Evolutionary conservation across 92 coral and sea anemone species (phyloP).

Genomic region (Palythoa caribaeorum): DNA sequence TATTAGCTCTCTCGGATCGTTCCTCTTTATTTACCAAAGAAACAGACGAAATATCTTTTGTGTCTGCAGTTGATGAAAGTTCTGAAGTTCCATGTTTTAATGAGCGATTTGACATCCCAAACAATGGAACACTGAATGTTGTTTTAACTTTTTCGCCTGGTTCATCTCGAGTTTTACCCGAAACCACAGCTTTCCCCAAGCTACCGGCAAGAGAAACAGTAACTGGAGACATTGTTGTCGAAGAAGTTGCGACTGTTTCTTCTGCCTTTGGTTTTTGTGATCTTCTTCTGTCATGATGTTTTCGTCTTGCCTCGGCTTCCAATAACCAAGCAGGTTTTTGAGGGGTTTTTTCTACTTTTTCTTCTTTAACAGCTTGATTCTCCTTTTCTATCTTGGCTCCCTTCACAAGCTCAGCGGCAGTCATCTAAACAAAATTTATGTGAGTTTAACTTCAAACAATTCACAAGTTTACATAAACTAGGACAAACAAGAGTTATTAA

Average conservation of each 20-base stretch:
- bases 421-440: conserved; percentile 33
- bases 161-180: background rate
- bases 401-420: conserved; percentile 86
- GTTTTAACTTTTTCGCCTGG: conserved; percentile 18
- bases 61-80: background rate
- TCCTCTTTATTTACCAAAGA: background rate
- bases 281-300: conserved; percentile 80
- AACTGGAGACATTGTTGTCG: background rate
- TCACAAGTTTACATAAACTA: too few species aligned
- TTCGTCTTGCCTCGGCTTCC: conserved; percentile 92
- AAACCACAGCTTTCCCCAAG: background rate
- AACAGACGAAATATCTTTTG: background rate
- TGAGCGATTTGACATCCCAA: background rate
- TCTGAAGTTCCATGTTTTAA: background rate
- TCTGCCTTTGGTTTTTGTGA: conserved; percentile 62
- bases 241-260: conserved; percentile 5
- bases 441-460: too few species aligned
- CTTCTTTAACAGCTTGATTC: conserved; percentile 87
- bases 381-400: conserved; percentile 86
- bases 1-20: background rate
- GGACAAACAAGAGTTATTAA: too few species aligned
- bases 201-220: background rate
- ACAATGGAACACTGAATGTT: conserved; percentile 8
- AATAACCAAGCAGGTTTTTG: conserved; percentile 95
- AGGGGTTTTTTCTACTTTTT: conserved; percentile 77